Evolutionary conservation across 2,797 vertebrate species (phyloP), one percentile per base, ranked within the genome.

Genomic region (Centroberyx gerrardi): DNA sequence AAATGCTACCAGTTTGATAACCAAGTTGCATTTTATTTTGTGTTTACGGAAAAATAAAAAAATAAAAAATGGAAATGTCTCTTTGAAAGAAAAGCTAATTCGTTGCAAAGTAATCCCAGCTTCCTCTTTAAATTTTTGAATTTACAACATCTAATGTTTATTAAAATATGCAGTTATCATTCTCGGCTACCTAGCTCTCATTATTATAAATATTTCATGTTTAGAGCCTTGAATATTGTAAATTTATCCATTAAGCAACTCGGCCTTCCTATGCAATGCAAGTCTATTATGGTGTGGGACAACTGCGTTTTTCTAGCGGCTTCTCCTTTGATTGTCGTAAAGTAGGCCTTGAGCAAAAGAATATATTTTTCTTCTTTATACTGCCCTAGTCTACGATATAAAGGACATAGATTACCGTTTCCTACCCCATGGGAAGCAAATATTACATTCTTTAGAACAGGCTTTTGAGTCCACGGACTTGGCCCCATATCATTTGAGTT

Each of bases 401-500:
- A 94, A 94, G 89, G 87, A 88, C 90, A 84, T 86, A 92, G 90
- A 94, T 94, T 90, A 91, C 90, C 86, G 90, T 94, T 94, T 88
- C 91, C 87, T 85, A 93, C 91, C 93, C 92, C 94, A 92, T 93
- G 90, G 90, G 91, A 95, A 94, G 96, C 96, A 97, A 98, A 97
- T 97, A 97, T 97, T 98, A 96, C 96, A 96, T 96, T 96, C 96
- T 96, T 96, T 96, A 96, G 87, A 97, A 96, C 96, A 94, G 92
- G 92, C 95, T 96, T 95, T 95, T 96, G 89, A 93, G 94, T 94
- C 95, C 96, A 93, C 95, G 95, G 96, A 96, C 95, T 95, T 95
- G 90, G 96, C 95, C 95, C 96, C 97, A 96, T 96, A 97, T 96
- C 96, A 97, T 97, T 97, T 96, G 96, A 97, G 96, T 98, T 96